Percentiles rank a stretch among this genome's conserved stretches.
Evolutionary conservation across 2,888 invertebrate species (phyloP).

Genomic region (Pasiphila rectangulata): DNA sequence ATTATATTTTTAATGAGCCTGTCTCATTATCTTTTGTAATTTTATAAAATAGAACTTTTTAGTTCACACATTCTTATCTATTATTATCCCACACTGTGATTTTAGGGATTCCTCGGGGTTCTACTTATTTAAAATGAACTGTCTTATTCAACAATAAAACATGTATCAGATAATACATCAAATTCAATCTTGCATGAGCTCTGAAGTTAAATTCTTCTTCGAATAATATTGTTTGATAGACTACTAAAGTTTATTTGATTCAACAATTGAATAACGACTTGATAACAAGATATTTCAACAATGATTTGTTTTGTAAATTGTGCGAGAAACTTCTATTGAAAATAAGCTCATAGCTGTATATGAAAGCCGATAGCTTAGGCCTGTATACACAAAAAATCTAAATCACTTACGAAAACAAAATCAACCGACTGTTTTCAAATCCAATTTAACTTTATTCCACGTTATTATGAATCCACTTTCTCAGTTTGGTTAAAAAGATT

Average conservation of each 20-base stretch:
- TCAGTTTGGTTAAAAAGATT: background rate
- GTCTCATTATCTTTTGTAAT: conserved; percentile 1
- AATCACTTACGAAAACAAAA: conserved; percentile 25
- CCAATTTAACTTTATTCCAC: conserved; percentile 1
- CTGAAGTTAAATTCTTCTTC: background rate
- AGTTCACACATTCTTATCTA: background rate
- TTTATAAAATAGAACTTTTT: conserved; percentile 5
- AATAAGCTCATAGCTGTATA: conserved; percentile 70
- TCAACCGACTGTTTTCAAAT: conserved; percentile 1
- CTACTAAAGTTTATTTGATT: conserved; percentile 1
- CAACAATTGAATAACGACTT: conserved; percentile 7
- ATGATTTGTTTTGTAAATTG: conserved; percentile 23
- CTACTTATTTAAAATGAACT: background rate
- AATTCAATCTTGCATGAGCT: background rate
- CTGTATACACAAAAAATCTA: conserved; percentile 34
- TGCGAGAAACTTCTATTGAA: conserved; percentile 52
- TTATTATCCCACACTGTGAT: background rate
- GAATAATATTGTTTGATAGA: too few species aligned
- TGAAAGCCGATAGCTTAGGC: conserved; percentile 63
- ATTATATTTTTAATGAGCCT: conserved; percentile 3
- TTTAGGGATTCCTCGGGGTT: background rate
- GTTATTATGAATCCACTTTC: background rate
- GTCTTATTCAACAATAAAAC: background rate
- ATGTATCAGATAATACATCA: background rate
- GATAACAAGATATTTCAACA: conserved; percentile 15